Evolutionary conservation across 1,140 invertebrate genomes (phyloP).

Genomic region (Potamilus streckersoni): DNA sequence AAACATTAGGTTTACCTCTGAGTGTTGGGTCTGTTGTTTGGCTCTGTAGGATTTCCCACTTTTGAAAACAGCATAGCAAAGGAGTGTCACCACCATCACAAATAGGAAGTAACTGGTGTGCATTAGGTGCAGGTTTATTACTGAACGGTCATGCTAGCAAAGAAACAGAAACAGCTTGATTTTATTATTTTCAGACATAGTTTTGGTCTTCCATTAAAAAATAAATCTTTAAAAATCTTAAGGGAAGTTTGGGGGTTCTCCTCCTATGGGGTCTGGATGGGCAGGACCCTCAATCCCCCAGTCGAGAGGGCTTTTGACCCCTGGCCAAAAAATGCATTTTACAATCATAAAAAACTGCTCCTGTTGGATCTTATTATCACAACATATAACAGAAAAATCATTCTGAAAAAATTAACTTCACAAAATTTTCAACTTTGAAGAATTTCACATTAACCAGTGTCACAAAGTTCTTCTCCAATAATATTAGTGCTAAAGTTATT

Average conservation of each 20-base stretch:
- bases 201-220: constrained; percentile 1
- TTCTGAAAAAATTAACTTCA: too few species aligned
- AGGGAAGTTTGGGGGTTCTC: not conserved
- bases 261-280: not conserved
- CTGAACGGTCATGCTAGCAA: constrained; percentile 63
- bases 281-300: not conserved
- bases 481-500: too few species aligned
- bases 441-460: too few species aligned
- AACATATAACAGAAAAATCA: too few species aligned
- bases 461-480: too few species aligned
- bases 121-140: constrained; percentile 68
- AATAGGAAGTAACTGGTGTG: constrained; percentile 69
- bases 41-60: constrained; percentile 31
- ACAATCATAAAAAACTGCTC: too few species aligned
- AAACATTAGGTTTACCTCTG: too few species aligned
- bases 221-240: constrained; percentile 5
- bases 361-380: too few species aligned
- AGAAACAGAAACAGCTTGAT: not conserved
- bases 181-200: constrained; percentile 1
- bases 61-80: constrained; percentile 65
- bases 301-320: too few species aligned
- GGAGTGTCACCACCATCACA: constrained; percentile 67
- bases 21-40: too few species aligned
- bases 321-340: too few species aligned
- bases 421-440: too few species aligned